Conservation (phyloP, 2,888 invertebrate genomes). For the Ochropacha duplaris region DNA sequence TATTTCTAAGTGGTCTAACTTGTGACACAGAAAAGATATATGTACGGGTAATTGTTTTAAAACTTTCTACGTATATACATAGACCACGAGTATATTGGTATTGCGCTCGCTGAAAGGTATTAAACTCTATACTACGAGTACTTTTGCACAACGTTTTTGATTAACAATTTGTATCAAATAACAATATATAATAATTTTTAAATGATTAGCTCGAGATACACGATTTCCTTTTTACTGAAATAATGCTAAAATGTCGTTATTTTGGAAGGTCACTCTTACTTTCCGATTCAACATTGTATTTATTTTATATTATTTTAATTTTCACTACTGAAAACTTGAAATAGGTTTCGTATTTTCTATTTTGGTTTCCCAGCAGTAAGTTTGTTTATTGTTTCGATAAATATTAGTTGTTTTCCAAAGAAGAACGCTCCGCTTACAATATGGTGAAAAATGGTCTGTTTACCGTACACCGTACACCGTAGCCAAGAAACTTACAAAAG, state of each 20-base stretch:
- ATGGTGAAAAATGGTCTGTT: conserved; percentile 49
- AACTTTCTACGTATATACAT: conserved; percentile 4
- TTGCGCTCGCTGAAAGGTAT: too few relatives aligned
- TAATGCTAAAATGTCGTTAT: too few relatives aligned
- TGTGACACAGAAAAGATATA: conserved; percentile 11
- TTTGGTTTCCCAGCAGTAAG: neutral
- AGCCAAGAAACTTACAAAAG: conserved; percentile 61
- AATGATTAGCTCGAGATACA: too few relatives aligned
- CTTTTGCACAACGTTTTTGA: too few relatives aligned
- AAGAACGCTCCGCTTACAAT: conserved; percentile 37
- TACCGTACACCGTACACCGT: conserved; percentile 34
- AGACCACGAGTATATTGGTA: too few relatives aligned
- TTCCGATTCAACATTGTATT: too few relatives aligned
- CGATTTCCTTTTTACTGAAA: too few relatives aligned
- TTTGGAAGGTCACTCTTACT: neutral
- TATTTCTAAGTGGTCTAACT: conserved; percentile 33
- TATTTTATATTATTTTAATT: neutral
- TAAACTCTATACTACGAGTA: too few relatives aligned
- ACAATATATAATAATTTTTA: too few relatives aligned
- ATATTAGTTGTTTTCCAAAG: conserved; percentile 30
- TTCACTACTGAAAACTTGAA: neutral
- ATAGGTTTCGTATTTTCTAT: neutral
- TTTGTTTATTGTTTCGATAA: neutral
- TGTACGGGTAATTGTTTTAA: conserved; percentile 19
- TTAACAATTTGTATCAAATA: too few relatives aligned